Evolutionary conservation across 2,888 invertebrate species (phyloP), one percentile per base, ranked within the genome.

Genomic region (Caenorhabditis drosophilae): DNA sequence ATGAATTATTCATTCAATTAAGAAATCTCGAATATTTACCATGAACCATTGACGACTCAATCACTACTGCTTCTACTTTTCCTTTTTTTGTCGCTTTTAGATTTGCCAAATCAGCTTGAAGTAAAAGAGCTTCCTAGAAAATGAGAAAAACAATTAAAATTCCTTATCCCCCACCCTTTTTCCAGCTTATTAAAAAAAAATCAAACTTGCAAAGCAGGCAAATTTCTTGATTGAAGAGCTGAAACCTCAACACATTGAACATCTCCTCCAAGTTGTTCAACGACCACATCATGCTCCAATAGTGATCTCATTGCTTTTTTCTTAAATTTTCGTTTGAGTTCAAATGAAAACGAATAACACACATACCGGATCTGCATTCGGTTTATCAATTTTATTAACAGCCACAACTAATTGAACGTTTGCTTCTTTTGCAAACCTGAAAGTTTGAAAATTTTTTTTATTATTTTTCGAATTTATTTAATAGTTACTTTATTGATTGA

Each of bases 301-400:
- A 98, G 86, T 84, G 90, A 89, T 23, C 87, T 87, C 84, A 92
- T 89, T 0, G 92, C 89, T 56, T 88, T 87, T 52, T 22, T 9
- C 22, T 20, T 44, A 12, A 6, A 22, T 25, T 22, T 25, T 23
- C n/a, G n/a, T n/a, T n/a, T n/a, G n/a, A n/a, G n/a, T n/a, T n/a
- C 7, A 11, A 11, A 40, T n/a, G 20, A 40, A n/a, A 40, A 16
- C 40, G 7, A 44, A 27, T 18, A 27, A 27, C 9, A 15, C 9
- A 4, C 15, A 31, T 42, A 92, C 93, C 85, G 94, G 89, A 87
- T 96, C 89, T 64, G 91, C 92, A 84, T 89, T 89, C 60, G 90
- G 90, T 83, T 93, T 92, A 87, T 98, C 98, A 80, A 95, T 92
- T 88, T 98, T 99, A 87, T 99, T 98, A 73, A 98, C 90, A 34